Percentiles rank a stretch among this genome's conserved stretches.
Evolutionary conservation across 2,797 vertebrate genomes (phyloP).

Genomic region (Peromyscus melanophrys): DNA sequence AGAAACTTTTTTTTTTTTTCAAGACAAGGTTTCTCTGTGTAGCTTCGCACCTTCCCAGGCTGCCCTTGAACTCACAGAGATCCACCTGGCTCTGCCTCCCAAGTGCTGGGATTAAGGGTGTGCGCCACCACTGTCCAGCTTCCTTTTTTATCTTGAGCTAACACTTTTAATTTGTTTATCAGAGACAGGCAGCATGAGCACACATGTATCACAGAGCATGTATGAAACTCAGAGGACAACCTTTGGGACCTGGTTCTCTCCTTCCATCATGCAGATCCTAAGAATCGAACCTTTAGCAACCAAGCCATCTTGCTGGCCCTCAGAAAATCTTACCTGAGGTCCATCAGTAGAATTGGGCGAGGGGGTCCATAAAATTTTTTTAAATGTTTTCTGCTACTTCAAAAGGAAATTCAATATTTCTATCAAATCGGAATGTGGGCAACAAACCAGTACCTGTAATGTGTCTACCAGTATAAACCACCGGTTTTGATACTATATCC

Average conservation of each 20-base stretch:
- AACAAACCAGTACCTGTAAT: conserved; percentile 18
- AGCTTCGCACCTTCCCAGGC: too few relatives aligned
- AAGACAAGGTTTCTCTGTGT: too few relatives aligned
- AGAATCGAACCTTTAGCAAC: neutral
- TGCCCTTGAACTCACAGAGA: too few relatives aligned
- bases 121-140: too few relatives aligned
- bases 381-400: conserved; percentile 18
- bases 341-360: neutral
- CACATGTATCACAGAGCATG: too few relatives aligned
- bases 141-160: neutral
- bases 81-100: too few relatives aligned
- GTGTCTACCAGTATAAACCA: conserved; percentile 34
- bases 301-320: neutral
- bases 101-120: too few relatives aligned
- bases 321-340: conserved; percentile 1
- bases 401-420: conserved; percentile 41
- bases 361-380: neutral
- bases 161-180: neutral
- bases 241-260: neutral
- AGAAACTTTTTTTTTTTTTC: neutral
- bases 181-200: neutral
- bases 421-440: neutral
- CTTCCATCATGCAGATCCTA: neutral
- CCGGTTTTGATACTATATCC: neutral
- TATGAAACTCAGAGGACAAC: neutral